These are phyloP conservation scores for Deroptyus accipitrinus DNA, from an alignment of 2,113 vertebrate species.

Conservation along the genomic window DNA sequence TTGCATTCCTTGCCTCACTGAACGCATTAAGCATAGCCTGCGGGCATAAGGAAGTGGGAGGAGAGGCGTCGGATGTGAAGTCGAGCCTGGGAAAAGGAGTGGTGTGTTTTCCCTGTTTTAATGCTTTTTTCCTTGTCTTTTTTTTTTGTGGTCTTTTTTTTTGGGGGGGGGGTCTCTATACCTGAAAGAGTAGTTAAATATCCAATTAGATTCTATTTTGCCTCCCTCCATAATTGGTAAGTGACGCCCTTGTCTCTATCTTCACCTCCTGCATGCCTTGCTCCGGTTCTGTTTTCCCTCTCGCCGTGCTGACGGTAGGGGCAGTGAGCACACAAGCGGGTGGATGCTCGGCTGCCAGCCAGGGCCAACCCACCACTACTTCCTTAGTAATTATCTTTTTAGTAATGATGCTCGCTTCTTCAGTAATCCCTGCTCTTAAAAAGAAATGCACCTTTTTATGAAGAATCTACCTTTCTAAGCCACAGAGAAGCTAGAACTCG, in stretches of 20 bases:
- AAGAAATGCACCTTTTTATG: background rate
- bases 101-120: background rate
- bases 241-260: background rate
- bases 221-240: background rate
- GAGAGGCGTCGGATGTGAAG: background rate
- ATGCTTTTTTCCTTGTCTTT: background rate
- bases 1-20: background rate
- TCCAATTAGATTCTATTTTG: background rate
- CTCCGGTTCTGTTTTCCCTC: background rate
- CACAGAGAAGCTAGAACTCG: background rate
- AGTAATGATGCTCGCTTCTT: background rate
- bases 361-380: background rate
- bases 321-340: background rate
- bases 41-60: fast-evolving
- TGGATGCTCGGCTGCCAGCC: background rate
- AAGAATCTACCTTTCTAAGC: background rate
- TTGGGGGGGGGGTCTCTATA: background rate
- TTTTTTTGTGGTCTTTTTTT: background rate
- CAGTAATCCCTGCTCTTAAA: background rate
- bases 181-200: background rate
- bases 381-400: background rate
- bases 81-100: background rate
- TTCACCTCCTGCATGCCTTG: fast-evolving
- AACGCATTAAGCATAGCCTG: fast-evolving
- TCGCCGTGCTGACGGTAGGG: background rate